These are phyloP conservation scores for Megalonaias nervosa DNA, from an alignment of 1,140 invertebrate genomes.

Conservation along the genomic window DNA sequence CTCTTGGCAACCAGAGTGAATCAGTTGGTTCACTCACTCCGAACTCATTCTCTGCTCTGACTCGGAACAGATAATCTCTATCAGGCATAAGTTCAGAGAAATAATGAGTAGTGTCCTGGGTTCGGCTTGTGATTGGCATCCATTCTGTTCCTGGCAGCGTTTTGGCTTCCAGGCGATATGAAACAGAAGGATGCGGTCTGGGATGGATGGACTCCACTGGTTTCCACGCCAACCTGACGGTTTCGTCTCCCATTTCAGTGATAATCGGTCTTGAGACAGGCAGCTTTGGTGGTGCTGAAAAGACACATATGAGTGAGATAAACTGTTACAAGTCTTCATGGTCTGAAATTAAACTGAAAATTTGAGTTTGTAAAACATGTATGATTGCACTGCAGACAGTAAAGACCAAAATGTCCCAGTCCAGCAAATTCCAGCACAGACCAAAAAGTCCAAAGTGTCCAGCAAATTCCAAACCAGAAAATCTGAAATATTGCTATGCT, in stretches of 20 bases:
- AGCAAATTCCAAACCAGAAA: no score
- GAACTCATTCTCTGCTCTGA: conserved; percentile 64
- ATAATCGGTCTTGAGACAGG: conserved; percentile 57
- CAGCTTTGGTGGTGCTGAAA: conserved; percentile 53
- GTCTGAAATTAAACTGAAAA: no score
- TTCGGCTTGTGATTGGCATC: conserved; percentile 55
- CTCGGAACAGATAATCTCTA: conserved; percentile 61
- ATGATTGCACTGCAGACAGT: no score
- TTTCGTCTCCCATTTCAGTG: conserved; percentile 62
- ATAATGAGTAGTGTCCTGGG: conserved; percentile 55
- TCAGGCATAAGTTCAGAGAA: conserved; percentile 55
- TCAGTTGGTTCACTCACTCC: conserved; percentile 63
- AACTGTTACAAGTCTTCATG: no score
- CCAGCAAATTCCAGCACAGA: no score
- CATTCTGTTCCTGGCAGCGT: conserved; percentile 60
- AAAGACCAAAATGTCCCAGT: no score
- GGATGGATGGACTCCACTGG: conserved; percentile 43
- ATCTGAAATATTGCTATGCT: no score
- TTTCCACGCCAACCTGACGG: conserved; percentile 60
- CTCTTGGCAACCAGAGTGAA: conserved; percentile 61
- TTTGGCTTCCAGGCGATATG: conserved; percentile 63
- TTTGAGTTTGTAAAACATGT: no score
- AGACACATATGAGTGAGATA: background rate
- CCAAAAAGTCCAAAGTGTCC: no score
- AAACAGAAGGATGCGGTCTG: conserved; percentile 44